A percentile compares a stretch with the other conserved stretches of the same genome.
Conservation (phyloP, 35 echinoderm and acorn worm species). For the Apostichopus californicus region DNA sequence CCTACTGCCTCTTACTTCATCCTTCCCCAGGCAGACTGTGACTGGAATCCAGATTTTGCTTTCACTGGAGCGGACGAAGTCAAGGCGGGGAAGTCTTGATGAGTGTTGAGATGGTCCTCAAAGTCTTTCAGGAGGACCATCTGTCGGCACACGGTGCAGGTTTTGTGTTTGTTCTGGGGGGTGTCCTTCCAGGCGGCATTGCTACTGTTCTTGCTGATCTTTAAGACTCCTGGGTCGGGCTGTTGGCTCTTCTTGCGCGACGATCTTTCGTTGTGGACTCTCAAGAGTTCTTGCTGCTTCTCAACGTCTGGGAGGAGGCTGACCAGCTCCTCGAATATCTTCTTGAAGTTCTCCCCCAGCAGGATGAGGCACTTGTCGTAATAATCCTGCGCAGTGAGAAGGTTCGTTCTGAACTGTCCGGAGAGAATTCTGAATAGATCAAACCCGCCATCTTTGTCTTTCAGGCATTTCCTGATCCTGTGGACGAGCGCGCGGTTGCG, state of each 20-base stretch:
- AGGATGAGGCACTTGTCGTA: conserved; percentile 66
- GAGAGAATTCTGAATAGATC: conserved; percentile 73
- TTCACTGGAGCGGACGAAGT: background rate
- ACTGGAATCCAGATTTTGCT: background rate
- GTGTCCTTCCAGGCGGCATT: conserved; percentile 55
- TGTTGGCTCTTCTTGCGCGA: background rate
- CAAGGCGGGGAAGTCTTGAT: conserved; percentile 81
- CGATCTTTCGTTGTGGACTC: conserved; percentile 60
- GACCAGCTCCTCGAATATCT: conserved; percentile 88
- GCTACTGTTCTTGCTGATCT: conserved; percentile 59
- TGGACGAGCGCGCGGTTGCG: conserved; percentile 67
- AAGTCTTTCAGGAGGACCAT: conserved; percentile 49
- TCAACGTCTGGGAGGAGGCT: conserved; percentile 71
- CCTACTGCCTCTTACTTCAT: background rate
- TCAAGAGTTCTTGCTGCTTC: conserved; percentile 78
- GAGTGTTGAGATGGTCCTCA: conserved; percentile 70
- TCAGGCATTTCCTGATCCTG: conserved; percentile 68
- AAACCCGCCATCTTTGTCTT: conserved; percentile 64
- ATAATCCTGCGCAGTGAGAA: conserved; percentile 63
- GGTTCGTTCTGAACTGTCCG: conserved; percentile 64
- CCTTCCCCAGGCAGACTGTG: conserved; percentile 34
- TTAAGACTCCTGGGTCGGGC: conserved; percentile 32
- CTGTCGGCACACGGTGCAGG: conserved; percentile 70
- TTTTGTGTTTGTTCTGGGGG: conserved; percentile 19
- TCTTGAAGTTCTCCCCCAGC: conserved; percentile 70